Evolutionary conservation across 2,797 vertebrate species (phyloP).

Genomic region (Scolopax rusticola): DNA sequence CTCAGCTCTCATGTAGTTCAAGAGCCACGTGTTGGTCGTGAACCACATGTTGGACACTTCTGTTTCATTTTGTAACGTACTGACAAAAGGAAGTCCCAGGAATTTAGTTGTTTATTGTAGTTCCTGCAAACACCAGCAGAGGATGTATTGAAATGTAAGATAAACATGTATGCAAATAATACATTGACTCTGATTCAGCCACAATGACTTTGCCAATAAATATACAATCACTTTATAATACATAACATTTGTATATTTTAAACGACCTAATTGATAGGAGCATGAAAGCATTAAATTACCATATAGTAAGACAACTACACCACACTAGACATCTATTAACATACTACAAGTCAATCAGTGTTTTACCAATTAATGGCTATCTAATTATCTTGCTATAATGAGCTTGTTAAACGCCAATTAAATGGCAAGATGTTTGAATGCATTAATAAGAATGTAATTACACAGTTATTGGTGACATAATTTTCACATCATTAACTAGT

Average conservation of each 20-base stretch:
- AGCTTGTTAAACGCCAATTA: constrained; percentile 82
- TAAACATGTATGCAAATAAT: constrained; percentile 18
- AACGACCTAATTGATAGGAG: constrained; percentile 63
- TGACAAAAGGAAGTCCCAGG: neutral
- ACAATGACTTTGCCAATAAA: constrained; percentile 61
- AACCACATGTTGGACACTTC: neutral
- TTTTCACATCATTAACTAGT: constrained; percentile 78
- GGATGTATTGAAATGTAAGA: constrained; percentile 45
- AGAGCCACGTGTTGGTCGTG: neutral
- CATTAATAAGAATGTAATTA: constrained; percentile 83
- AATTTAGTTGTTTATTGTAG: neutral
- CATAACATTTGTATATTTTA: constrained; percentile 73
- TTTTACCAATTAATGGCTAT: constrained; percentile 82
- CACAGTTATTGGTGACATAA: constrained; percentile 79
- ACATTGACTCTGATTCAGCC: constrained; percentile 37
- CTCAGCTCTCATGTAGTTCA: neutral
- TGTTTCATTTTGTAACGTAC: rapidly evolving
- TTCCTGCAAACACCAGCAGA: constrained; percentile 53
- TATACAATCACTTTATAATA: constrained; percentile 65
- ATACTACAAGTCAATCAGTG: constrained; percentile 77
- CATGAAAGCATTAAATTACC: constrained; percentile 77
- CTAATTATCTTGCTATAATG: constrained; percentile 79
- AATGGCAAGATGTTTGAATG: constrained; percentile 78
- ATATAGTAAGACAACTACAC: constrained; percentile 64
- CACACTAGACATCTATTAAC: constrained; percentile 72